Evolutionary conservation across 2,888 invertebrate genomes (phyloP).

Genomic region (Lasiommata megera): DNA sequence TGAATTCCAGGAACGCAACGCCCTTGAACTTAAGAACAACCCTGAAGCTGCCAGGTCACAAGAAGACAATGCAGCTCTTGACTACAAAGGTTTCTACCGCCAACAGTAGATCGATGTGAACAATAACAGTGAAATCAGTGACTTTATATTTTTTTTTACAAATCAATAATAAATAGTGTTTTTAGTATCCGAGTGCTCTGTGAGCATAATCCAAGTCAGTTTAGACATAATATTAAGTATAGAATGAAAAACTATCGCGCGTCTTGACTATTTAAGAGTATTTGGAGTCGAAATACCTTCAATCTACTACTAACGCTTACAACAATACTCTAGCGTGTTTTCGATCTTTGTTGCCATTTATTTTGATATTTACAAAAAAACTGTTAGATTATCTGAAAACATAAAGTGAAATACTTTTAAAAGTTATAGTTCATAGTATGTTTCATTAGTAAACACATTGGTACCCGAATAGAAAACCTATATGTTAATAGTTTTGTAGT

Average conservation of each 20-base stretch:
- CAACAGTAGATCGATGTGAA: constrained; percentile 54
- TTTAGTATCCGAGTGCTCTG: constrained; percentile 31
- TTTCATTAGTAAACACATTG: not conserved
- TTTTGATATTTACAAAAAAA: not conserved
- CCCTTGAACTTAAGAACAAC: constrained; percentile 77
- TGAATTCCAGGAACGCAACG: constrained; percentile 80
- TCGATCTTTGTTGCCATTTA: constrained; percentile 15
- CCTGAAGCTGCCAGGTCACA: constrained; percentile 71
- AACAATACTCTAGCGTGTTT: constrained; percentile 7
- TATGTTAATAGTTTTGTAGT: constrained; percentile 5
- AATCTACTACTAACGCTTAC: not conserved
- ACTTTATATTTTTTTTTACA: constrained; percentile 24
- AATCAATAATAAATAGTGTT: constrained; percentile 27
- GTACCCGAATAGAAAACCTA: not conserved
- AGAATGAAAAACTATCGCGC: not conserved
- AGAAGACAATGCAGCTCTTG: constrained; percentile 72
- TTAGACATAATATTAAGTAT: constrained; percentile 16
- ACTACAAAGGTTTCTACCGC: constrained; percentile 84
- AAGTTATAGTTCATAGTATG: no score
- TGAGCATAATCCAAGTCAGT: constrained; percentile 34
- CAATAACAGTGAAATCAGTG: constrained; percentile 31
- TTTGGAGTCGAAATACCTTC: not conserved
- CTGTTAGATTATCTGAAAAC: not conserved
- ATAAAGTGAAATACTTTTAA: no score
- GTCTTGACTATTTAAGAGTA: not conserved